A percentile compares a stretch with the other conserved stretches of the same genome.
phyloP scores from a whole-genome alignment of 2,888 invertebrate genomes.

The Plutella xylostella region DNA sequence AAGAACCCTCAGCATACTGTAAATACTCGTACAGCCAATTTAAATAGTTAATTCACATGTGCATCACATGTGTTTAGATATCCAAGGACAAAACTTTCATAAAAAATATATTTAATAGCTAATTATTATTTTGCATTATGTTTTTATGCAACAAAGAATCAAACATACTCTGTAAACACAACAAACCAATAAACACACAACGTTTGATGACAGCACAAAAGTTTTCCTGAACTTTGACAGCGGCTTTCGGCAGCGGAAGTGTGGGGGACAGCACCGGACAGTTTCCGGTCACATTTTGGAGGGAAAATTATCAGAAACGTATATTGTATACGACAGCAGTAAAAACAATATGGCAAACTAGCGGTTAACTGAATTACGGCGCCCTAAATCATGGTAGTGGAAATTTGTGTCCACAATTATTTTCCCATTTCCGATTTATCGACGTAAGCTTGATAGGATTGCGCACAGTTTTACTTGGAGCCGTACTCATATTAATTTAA shows the following conservation, averaged over 20 bases:
- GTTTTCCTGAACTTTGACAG: slow-evolving; percentile 39
- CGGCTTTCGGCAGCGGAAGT: slow-evolving; percentile 46
- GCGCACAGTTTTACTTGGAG: too few relatives aligned
- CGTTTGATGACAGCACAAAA: slow-evolving; percentile 28
- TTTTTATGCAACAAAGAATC: too few relatives aligned
- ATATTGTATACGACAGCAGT: slow-evolving; percentile 16
- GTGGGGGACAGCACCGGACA: slow-evolving; percentile 51
- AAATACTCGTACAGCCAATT: too few relatives aligned
- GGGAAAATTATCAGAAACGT: slow-evolving; percentile 23
- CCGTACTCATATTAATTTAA: too few relatives aligned
- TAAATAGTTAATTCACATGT: too few relatives aligned
- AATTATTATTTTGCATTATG: too few relatives aligned
- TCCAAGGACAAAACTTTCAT: too few relatives aligned
- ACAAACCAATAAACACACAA: slow-evolving; percentile 1
- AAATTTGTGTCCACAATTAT: slow-evolving; percentile 15
- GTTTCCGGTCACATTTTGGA: slow-evolving; percentile 38
- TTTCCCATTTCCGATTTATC: neutral
- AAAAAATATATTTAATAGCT: too few relatives aligned
- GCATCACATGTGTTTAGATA: too few relatives aligned
- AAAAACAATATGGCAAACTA: slow-evolving; percentile 25
- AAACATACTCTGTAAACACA: neutral
- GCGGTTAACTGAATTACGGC: slow-evolving; percentile 33
- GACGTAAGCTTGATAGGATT: too few relatives aligned
- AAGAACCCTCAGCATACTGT: too few relatives aligned
- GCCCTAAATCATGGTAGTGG: slow-evolving; percentile 45